A percentile compares a stretch with the other conserved stretches of the same genome.
phyloP scores from a whole-genome alignment of 2,113 vertebrate genomes.

The Clarias macrocephalus region DNA sequence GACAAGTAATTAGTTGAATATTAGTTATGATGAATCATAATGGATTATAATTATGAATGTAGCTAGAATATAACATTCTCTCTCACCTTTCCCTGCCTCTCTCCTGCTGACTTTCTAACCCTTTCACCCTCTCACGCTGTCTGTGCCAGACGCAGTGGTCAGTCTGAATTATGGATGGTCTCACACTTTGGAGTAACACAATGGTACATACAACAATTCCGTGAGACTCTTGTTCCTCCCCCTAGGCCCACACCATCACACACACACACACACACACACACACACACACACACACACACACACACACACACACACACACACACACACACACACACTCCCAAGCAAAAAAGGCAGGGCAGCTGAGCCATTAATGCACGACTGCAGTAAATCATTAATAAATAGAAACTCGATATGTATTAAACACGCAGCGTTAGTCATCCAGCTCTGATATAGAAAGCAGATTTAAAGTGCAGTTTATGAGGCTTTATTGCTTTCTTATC shows the following conservation, averaged over 20 bases:
- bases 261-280: neutral
- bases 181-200: slow-evolving; percentile 35
- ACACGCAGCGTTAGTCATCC: neutral
- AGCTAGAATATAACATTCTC: no score
- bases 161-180: slow-evolving; percentile 42
- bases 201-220: slow-evolving; percentile 40
- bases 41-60: no score
- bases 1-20: no score
- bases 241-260: neutral
- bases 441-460: slow-evolving; percentile 16
- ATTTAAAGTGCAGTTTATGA: slow-evolving; percentile 17
- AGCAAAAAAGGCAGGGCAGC: neutral
- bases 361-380: neutral
- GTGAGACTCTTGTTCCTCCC: neutral
- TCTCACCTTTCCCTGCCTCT: no score
- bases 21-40: no score
- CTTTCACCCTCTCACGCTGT: slow-evolving; percentile 9
- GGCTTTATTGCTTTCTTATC: slow-evolving; percentile 28
- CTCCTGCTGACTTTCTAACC: neutral
- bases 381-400: slow-evolving; percentile 24
- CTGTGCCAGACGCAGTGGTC: slow-evolving; percentile 17
- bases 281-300: neutral
- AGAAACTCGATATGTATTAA: slow-evolving; percentile 27
- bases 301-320: slow-evolving; percentile 6
- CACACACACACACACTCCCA: neutral